Evolutionary conservation across 2,888 invertebrate species (phyloP).

Genomic region (Caenorhabditis becei): DNA sequence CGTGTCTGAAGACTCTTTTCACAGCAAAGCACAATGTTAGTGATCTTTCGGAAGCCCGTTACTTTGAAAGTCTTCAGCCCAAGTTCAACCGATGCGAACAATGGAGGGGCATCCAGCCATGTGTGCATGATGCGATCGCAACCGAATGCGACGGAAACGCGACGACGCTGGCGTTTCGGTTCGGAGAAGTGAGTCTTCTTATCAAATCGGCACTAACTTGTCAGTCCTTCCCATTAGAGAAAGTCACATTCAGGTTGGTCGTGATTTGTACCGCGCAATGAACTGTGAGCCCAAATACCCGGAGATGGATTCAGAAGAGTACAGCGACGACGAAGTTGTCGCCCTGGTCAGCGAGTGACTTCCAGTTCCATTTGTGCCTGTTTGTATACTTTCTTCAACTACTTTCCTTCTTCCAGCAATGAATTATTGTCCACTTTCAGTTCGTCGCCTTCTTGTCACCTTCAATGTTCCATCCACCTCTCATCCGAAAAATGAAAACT

Average conservation of each 20-base stretch:
- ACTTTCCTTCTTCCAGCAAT: constrained; percentile 9
- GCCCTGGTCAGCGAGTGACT: background rate
- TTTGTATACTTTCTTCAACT: constrained; percentile 4
- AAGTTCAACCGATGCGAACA: constrained; percentile 42
- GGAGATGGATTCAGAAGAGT: constrained; percentile 6
- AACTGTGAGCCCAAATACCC: constrained; percentile 22
- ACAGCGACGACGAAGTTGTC: constrained; percentile 28
- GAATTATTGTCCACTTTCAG: constrained; percentile 15
- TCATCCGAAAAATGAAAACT: background rate
- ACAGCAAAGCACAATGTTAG: constrained; percentile 28
- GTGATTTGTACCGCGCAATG: constrained; percentile 40
- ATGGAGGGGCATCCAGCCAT: constrained; percentile 49
- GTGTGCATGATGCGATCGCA: constrained; percentile 50
- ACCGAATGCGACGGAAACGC: constrained; percentile 43
- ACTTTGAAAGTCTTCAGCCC: constrained; percentile 19
- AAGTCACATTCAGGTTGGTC: constrained; percentile 11
- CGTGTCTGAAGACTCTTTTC: constrained; percentile 40
- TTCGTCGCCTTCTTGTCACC: background rate
- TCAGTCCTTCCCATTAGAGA: background rate
- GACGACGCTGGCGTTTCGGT: constrained; percentile 24
- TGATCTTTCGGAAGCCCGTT: background rate
- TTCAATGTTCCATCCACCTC: background rate
- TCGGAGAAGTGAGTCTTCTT: constrained; percentile 19
- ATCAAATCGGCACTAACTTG: background rate
- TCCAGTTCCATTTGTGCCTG: background rate